Percentiles rank a stretch among this genome's conserved stretches.
Conservation (phyloP, 2,888 invertebrate species). For the Drosophila vallismaia region DNA sequence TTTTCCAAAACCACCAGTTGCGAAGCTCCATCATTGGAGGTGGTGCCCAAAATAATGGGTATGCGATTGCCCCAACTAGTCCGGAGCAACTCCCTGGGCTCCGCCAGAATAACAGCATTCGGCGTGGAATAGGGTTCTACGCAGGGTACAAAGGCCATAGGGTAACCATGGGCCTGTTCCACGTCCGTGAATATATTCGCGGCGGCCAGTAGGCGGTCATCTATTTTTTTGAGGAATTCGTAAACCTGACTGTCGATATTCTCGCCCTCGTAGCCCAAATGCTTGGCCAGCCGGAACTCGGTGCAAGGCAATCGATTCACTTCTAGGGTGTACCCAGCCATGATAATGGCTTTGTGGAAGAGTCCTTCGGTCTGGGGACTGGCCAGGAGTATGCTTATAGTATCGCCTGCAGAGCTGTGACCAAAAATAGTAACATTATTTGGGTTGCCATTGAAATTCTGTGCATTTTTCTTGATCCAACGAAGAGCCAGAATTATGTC, state of each 20-base stretch:
- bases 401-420: constrained; percentile 84
- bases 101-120: constrained; percentile 61
- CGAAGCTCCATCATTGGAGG: constrained; percentile 66
- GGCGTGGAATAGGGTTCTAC: constrained; percentile 72
- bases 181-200: constrained; percentile 44
- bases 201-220: constrained; percentile 47
- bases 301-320: constrained; percentile 38
- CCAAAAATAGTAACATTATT: constrained; percentile 84
- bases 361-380: constrained; percentile 83
- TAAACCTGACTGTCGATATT: constrained; percentile 65
- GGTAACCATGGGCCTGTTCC: constrained; percentile 34
- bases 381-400: constrained; percentile 82
- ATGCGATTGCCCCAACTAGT: constrained; percentile 77
- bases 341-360: constrained; percentile 78
- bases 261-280: constrained; percentile 71
- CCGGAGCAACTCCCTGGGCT: constrained; percentile 67
- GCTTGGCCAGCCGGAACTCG: constrained; percentile 71
- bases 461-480: constrained; percentile 84
- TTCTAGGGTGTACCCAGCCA: constrained; percentile 64
- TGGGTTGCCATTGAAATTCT: constrained; percentile 84
- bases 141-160: constrained; percentile 62
- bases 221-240: constrained; percentile 53
- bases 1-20: constrained; percentile 4
- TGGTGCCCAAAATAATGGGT: constrained; percentile 77
- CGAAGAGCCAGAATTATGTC: constrained; percentile 84